Evolutionary conservation across 1,140 invertebrate genomes (phyloP).

Genomic region (Drosophila gunungcola): DNA sequence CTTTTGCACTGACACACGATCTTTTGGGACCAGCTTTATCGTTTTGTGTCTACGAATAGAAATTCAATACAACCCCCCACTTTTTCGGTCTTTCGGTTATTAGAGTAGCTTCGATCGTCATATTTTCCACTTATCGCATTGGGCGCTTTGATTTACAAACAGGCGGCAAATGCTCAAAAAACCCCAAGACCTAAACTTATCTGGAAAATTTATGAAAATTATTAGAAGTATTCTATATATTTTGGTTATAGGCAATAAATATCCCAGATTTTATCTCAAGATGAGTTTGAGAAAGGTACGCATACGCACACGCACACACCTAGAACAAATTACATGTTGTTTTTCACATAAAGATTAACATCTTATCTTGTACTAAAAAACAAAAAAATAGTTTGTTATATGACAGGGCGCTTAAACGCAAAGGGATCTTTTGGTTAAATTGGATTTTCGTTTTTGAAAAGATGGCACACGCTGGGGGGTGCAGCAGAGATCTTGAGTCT

Average conservation of each 20-base stretch:
- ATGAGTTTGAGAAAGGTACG: constrained; percentile 64
- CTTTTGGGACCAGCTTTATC: constrained; percentile 66
- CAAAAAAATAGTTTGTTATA: constrained; percentile 76
- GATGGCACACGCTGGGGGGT: constrained; percentile 82
- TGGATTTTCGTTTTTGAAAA: constrained; percentile 37
- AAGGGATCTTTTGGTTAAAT: constrained; percentile 56
- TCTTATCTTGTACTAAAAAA: constrained; percentile 81
- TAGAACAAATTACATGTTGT: constrained; percentile 82
- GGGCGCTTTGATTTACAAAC: constrained; percentile 72
- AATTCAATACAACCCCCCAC: constrained; percentile 61
- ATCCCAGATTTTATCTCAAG: constrained; percentile 80
- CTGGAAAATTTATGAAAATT: constrained; percentile 80
- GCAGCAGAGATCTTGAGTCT: constrained; percentile 49
- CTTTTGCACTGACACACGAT: constrained; percentile 76
- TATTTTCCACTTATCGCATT: constrained; percentile 66
- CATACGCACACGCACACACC: constrained; percentile 41
- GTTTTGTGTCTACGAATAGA: constrained; percentile 80
- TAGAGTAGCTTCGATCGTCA: constrained; percentile 55
- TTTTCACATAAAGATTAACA: constrained; percentile 83
- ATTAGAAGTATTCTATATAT: constrained; percentile 83
- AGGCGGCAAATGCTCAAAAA: constrained; percentile 65
- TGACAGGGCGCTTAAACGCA: constrained; percentile 73
- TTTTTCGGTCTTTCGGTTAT: constrained; percentile 29
- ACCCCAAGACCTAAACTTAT: constrained; percentile 37
- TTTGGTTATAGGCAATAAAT: constrained; percentile 79